Evolutionary conservation across 2,113 vertebrate species (phyloP).

Genomic region (Eonycteris spelaea): DNA sequence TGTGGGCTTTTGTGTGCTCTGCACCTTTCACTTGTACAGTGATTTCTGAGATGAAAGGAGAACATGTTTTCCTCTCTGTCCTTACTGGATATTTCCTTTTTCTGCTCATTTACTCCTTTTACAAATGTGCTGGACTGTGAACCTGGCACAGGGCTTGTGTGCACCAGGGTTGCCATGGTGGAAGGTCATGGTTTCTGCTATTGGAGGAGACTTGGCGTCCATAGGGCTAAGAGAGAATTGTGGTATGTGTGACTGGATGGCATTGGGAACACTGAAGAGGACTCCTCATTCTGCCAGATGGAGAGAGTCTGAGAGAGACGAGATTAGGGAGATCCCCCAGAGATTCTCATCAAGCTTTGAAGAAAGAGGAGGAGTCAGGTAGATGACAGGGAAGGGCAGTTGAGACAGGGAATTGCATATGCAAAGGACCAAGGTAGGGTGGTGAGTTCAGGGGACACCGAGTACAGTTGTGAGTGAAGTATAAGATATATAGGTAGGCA

Average conservation of each 20-base stretch:
- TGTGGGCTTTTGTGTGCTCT: not conserved
- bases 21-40: not conserved
- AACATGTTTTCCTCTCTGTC: not conserved
- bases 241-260: not conserved
- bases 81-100: not conserved
- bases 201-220: not conserved
- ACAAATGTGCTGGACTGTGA: not conserved
- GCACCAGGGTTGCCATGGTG: accelerated
- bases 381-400: not conserved
- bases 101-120: not conserved
- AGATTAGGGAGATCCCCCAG: not conserved
- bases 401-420: not conserved
- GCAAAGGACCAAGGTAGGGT: not conserved
- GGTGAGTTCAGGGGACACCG: not conserved
- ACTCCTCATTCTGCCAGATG: not conserved
- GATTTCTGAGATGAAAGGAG: not conserved
- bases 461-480: not conserved
- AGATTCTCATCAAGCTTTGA: not conserved
- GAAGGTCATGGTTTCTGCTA: not conserved
- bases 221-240: not conserved
- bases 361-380: not conserved
- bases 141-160: not conserved
- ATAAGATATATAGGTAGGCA: too few species aligned
- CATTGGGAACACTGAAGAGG: accelerated
- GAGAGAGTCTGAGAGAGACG: not conserved